Conservation (phyloP, 2,888 invertebrate species). For the Lasioglossum leucozonium region DNA sequence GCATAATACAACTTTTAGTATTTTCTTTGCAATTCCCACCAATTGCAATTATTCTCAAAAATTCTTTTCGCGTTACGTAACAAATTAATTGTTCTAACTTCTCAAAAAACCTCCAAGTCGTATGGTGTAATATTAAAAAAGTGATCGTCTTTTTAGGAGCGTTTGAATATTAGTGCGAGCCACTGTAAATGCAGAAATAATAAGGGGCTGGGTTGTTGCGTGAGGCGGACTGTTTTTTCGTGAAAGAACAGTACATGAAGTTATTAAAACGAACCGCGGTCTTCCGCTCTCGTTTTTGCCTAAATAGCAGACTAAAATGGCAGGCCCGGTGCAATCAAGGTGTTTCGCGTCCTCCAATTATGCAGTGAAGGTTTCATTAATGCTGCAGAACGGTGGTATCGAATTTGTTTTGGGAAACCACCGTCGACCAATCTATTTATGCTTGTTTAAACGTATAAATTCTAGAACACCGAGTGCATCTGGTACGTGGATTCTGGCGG, state of each 20-base stretch:
- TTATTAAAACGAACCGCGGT: background rate
- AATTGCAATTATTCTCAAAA: too few relatives aligned
- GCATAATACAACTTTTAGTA: too few relatives aligned
- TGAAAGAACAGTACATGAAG: background rate
- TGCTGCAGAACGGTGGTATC: background rate
- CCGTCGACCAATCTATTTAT: conserved; percentile 1
- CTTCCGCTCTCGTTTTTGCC: background rate
- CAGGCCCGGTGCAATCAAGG: background rate
- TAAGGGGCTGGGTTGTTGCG: background rate
- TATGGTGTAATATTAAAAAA: too few relatives aligned
- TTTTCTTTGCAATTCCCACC: too few relatives aligned
- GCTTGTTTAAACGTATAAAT: conserved; percentile 1
- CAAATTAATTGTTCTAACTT: too few relatives aligned
- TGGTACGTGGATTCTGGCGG: background rate
- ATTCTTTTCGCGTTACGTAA: too few relatives aligned
- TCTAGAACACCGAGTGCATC: background rate
- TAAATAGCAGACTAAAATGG: background rate
- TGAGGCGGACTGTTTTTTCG: background rate
- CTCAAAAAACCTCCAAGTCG: too few relatives aligned
- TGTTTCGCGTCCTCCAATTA: background rate
- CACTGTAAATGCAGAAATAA: background rate
- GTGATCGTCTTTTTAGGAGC: too few relatives aligned
- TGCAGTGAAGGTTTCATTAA: background rate
- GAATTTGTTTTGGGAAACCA: background rate
- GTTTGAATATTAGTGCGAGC: too few relatives aligned